Conservation (phyloP, 2,113 vertebrate species). For the Eublepharis macularius region DNA sequence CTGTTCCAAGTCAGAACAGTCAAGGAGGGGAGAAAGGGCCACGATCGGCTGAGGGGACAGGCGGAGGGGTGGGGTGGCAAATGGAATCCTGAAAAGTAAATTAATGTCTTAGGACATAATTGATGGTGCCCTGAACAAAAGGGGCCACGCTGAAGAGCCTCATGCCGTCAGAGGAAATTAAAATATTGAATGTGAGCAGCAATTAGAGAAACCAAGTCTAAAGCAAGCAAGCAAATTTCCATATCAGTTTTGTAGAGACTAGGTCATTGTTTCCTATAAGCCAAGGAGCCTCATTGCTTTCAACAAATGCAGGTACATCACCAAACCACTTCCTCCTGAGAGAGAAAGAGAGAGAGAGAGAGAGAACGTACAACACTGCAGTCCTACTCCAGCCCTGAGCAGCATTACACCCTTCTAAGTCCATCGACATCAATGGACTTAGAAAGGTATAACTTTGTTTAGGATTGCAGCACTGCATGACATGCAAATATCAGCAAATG, state of each 20-base stretch:
- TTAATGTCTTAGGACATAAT: constrained; percentile 90
- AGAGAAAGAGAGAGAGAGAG: background rate
- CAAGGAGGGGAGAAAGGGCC: constrained; percentile 75
- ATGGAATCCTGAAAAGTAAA: constrained; percentile 80
- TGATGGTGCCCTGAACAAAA: constrained; percentile 70
- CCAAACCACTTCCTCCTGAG: too few species aligned
- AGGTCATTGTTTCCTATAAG: constrained; percentile 13
- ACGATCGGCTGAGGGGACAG: constrained; percentile 61
- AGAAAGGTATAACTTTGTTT: too few species aligned
- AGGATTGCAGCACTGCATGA: too few species aligned
- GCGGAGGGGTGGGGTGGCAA: constrained; percentile 49
- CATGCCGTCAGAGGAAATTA: constrained; percentile 69
- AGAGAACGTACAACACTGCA: too few species aligned
- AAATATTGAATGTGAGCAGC: constrained; percentile 52
- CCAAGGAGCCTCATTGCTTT: constrained; percentile 18
- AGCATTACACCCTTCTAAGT: too few species aligned
- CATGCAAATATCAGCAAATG: background rate
- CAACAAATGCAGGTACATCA: background rate
- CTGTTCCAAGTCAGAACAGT: constrained; percentile 91
- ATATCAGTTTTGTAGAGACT: constrained; percentile 31
- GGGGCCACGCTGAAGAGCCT: constrained; percentile 14
- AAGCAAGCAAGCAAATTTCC: constrained; percentile 56
- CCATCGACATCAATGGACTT: too few species aligned
- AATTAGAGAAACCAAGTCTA: constrained; percentile 39
- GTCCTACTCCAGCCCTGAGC: too few species aligned